Evolutionary conservation across 2,888 invertebrate species (phyloP), one percentile per base, ranked within the genome.

Genomic region (Asteroscopus sphinx): DNA sequence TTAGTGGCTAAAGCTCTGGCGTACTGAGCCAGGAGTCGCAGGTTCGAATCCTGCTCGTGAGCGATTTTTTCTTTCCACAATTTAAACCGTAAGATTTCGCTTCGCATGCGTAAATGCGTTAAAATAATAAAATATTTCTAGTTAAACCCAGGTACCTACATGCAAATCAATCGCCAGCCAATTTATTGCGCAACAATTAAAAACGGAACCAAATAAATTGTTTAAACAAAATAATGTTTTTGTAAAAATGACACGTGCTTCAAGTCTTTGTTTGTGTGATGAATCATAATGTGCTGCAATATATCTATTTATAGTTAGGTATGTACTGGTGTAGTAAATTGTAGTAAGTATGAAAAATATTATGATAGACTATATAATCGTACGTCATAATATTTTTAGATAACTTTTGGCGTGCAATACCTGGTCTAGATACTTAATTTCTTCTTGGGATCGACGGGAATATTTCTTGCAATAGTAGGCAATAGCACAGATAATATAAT

Each of bases 161-260:
- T n/a, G n/a, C n/a, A 13, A 49, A 35, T 67, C 7, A 47, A 49
- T 68, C 1, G 30, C 33, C 5, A 46, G 5, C 11, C 5, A 9
- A 9, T 8, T 16, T 48, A 52, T 67, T 73, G 64, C 66, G 68
- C 68, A 71, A 55, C 54, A 55, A 49, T 45, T n/a, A 55, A 66
- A 62, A 56, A 59, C 44, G 51, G 33, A 49, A 46, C 15, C 35
- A 28, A 8, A 28, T 28, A 48, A 21, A 21, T 32, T 33, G 32
- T 51, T 49, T n/a, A 42, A 64, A 69, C 57, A 58, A 68, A 63
- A 49, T 71, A 49, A 57, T 62, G 41, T 57, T 66, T 67, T 64
- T 51, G 62, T 75, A 76, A 73, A 76, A 68, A 63, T 44, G 17
- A 26, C 76, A 77, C 76, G 76, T 78, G 76, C 64, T 15, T 12